Base-by-base conservation (phyloP, 30 jellyfish, hydroid and myxozoan species). In the Catostylus mosaicus region DNA sequence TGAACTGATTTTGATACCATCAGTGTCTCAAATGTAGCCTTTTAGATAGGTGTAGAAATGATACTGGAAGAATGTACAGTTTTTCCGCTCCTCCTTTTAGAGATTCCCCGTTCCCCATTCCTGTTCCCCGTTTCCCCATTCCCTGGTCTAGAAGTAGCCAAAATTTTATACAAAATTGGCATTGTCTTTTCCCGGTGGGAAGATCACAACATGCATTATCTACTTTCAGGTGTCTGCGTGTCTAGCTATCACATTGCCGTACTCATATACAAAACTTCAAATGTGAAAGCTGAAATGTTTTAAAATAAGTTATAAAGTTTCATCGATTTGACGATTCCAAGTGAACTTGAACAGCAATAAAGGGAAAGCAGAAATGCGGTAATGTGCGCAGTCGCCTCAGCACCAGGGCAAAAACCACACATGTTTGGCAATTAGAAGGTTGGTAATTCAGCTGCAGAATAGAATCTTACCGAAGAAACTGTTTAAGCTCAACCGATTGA, bases 401-500 rank as follows among this genome's bases (percentile, higher is more conserved):
- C 84, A 57, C 92, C 74, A 27, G 84, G 92, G 62, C 84, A 82
- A 77, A 67, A 47, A 56, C 67, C 92, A 18, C 45, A 68, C 29
- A 67, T 48, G 93, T 82, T 69, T 69, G 76, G 86, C 86, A 65
- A 68, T 38, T 31, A 57, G 68, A 70, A 30, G 37, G 54, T 30
- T 64, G 77, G 54, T 51, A 64, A 64, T 64, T 64, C 77, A 64
- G 77, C 54, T 27, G 77, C 77, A 64, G 31, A 64, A 16, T 30
- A n/a, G 77, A 64, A 64, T 64, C 54, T 30, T 64, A 31, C 54
- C 54, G 11, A 64, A 64, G 52, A 64, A 64, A 64, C 77, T 64
- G 77, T 64, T 64, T 31, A n/a, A 64, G 77, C 77, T 64, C 54
- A 64, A 64, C 14, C 24, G 19, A 32, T 52, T 64, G 50, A 64